Evolutionary conservation across 2,113 vertebrate species (phyloP).

Genomic region (Dissostichus mawsoni): DNA sequence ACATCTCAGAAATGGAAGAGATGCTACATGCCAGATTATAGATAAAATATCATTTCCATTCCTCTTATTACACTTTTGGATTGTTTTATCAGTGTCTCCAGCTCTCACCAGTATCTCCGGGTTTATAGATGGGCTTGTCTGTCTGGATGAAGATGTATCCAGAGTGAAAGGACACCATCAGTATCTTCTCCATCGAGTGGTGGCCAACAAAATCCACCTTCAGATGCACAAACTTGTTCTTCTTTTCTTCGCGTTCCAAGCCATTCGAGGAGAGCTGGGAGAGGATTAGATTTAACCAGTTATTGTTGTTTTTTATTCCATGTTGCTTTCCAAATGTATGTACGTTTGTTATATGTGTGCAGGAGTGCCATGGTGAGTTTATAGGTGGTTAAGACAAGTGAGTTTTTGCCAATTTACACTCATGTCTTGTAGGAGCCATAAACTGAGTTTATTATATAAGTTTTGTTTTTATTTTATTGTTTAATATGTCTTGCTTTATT

Average conservation of each 20-base stretch:
- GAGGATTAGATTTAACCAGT: neutral
- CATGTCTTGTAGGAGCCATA: no score
- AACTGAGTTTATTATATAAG: no score
- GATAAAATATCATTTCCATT: no score
- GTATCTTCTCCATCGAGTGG: constrained; percentile 14
- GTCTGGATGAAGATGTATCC: constrained; percentile 86
- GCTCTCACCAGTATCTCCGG: constrained; percentile 77
- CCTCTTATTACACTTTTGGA: no score
- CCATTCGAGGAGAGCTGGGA: constrained; percentile 70
- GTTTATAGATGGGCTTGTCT: constrained; percentile 84
- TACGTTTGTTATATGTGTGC: no score
- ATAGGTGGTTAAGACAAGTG: neutral
- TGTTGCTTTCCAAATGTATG: no score
- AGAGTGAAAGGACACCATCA: constrained; percentile 79
- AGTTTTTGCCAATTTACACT: no score
- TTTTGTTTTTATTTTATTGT: no score
- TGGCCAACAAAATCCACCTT: constrained; percentile 57
- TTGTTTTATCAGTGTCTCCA: neutral
- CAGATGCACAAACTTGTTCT: constrained; percentile 73
- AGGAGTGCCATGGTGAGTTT: neutral
- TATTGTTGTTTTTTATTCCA: no score
- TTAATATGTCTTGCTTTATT: no score
- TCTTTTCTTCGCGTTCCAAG: constrained; percentile 58
- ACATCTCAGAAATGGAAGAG: no score
- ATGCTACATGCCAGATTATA: no score